Evolutionary conservation across 2,113 vertebrate genomes (phyloP), one percentile per base, ranked within the genome.

Genomic region (Hirundichthys speculiger): DNA sequence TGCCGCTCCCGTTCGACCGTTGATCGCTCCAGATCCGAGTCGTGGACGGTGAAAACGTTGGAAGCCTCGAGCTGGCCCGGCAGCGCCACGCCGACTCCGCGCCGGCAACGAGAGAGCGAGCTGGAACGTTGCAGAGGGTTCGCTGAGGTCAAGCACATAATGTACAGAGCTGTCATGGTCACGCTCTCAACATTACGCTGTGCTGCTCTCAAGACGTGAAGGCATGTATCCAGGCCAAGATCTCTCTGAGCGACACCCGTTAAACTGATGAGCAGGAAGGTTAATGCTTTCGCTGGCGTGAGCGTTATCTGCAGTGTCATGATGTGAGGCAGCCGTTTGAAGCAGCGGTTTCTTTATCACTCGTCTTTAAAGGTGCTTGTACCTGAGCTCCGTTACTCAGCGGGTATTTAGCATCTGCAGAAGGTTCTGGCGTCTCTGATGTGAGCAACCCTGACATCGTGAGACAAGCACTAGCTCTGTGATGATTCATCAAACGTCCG

Each of bases 141-240:
- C 73, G 63, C 78, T 94, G 95, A 98, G 96, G 94, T 95, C 96
- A 95, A 94, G 92, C 95, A 96, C 95, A 95, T 88, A 94, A 93
- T 93, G 95, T 96, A 96, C 96, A 90, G 95, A 96, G 96, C 94
- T 89, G 91, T 95, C 92, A 92, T 90, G 89, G 77, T 94, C 92
- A 95, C 93, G 93, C 96, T 95, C 95, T 92, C 79, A 64, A 92
- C 82, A 93, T 94, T 94, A 94, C 94, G 93, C 93, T 94, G 94
- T 95, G 94, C 82, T 94, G 96, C 96, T 96, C 96, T 98, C 97
- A 95, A 93, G 82, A 91, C 89, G 64, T 40, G 49, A 69, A 69
- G 48, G 69, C 50, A 62, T 49, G 27, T 3, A 14, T 21, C 16
- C 55, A 39, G 57, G 51, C 25, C 71, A 66, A 75, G 75, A 34